Evolutionary conservation across 2,888 invertebrate genomes (phyloP).

Genomic region (Lithophane socia): DNA sequence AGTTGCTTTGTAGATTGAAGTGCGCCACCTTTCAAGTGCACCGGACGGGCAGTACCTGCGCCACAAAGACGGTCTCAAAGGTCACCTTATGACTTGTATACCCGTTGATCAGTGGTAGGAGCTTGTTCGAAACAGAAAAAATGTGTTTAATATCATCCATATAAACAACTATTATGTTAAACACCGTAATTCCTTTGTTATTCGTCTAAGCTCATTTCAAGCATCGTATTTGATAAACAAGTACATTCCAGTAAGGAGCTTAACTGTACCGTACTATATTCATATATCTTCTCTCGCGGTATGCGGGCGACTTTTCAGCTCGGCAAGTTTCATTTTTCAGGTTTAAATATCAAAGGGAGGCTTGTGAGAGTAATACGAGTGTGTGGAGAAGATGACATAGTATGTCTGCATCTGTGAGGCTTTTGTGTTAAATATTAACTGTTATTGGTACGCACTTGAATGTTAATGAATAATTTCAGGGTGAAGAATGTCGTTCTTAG

Average conservation of each 20-base stretch:
- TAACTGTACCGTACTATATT: slow-evolving; percentile 12
- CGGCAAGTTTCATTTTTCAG: slow-evolving; percentile 56
- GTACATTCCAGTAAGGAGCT: slow-evolving; percentile 34
- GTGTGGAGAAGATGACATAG: slow-evolving; percentile 26
- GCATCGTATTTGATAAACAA: slow-evolving; percentile 28
- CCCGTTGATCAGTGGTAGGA: background rate
- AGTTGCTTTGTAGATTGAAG: background rate
- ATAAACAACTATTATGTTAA: background rate
- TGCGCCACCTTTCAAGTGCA: background rate
- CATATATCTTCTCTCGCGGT: slow-evolving; percentile 13
- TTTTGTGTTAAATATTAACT: background rate
- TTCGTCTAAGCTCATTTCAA: slow-evolving; percentile 9
- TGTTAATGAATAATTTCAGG: background rate
- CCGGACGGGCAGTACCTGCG: background rate
- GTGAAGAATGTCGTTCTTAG: background rate
- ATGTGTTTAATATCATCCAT: background rate
- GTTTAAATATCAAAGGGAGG: slow-evolving; percentile 56
- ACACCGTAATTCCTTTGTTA: background rate
- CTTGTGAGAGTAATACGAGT: slow-evolving; percentile 13
- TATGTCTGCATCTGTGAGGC: background rate
- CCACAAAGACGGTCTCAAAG: background rate
- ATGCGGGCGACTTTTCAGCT: slow-evolving; percentile 50
- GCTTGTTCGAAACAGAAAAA: background rate
- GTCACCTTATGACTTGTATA: background rate
- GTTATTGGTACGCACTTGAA: background rate